These are phyloP conservation scores for Cygnus atratus DNA, from an alignment of 2,113 vertebrate genomes.

Conservation along the genomic window DNA sequence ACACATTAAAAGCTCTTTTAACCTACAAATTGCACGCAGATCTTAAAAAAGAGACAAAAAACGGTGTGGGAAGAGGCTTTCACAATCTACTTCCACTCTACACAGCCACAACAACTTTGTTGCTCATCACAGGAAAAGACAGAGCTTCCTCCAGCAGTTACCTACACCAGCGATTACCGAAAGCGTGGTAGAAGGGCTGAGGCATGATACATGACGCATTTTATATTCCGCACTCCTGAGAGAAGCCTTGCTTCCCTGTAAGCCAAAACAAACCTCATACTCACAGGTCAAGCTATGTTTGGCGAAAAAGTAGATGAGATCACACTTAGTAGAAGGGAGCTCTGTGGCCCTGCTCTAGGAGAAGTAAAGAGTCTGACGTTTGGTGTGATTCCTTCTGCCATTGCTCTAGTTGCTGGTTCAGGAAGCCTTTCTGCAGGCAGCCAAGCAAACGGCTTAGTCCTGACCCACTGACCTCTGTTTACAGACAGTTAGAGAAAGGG, in stretches of 20 bases:
- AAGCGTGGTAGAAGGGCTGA: background rate
- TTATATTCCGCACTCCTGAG: background rate
- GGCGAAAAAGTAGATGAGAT: background rate
- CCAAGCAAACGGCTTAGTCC: background rate
- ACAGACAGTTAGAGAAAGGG: background rate
- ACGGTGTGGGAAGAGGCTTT: background rate
- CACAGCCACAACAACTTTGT: background rate
- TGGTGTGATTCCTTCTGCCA: background rate
- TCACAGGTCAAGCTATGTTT: background rate
- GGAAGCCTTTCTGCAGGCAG: background rate
- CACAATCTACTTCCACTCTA: background rate
- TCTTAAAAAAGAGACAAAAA: background rate
- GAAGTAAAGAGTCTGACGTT: background rate
- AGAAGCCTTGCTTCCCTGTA: background rate
- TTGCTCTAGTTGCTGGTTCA: background rate
- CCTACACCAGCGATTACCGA: background rate
- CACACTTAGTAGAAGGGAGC: background rate
- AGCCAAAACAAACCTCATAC: background rate
- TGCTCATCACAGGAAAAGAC: background rate
- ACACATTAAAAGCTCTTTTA: background rate
- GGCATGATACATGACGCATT: background rate
- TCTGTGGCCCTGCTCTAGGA: background rate
- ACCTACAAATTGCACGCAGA: background rate
- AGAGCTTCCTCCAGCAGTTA: background rate
- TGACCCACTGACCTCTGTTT: background rate